phyloP scores from a whole-genome alignment of 2,797 vertebrate species.

The Malurus splendens region DNA sequence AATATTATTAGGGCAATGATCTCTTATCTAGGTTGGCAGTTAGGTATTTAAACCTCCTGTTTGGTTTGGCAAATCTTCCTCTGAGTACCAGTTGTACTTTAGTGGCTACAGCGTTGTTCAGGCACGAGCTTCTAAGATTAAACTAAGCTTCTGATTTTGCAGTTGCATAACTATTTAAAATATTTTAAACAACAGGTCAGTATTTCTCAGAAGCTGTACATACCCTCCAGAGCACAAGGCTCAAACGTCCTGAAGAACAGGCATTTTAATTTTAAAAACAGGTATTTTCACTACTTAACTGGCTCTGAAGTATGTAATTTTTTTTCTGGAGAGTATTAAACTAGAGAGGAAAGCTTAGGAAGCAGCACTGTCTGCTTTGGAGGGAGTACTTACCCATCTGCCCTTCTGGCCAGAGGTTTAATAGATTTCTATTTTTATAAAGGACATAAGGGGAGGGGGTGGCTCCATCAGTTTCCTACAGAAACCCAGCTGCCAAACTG shows the following conservation, averaged over 20 bases:
- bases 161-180: background rate
- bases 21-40: background rate
- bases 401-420: conserved; percentile 61
- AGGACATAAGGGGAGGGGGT: conserved; percentile 47
- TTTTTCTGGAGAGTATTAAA: background rate
- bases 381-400: conserved; percentile 33
- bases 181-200: background rate
- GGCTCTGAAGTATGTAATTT: background rate
- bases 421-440: conserved; percentile 62
- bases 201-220: background rate
- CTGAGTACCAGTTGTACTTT: background rate
- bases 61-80: background rate
- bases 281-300: background rate
- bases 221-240: background rate
- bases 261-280: background rate
- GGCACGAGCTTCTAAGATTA: background rate
- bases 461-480: conserved; percentile 58
- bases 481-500: conserved; percentile 68
- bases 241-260: background rate
- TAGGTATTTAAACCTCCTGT: background rate
- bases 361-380: conserved; percentile 4
- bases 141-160: conserved; percentile 5
- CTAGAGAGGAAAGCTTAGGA: background rate
- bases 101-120: background rate
- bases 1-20: background rate